Conservation (phyloP, 1,140 invertebrate species). For the Lepidurus arcticus region DNA sequence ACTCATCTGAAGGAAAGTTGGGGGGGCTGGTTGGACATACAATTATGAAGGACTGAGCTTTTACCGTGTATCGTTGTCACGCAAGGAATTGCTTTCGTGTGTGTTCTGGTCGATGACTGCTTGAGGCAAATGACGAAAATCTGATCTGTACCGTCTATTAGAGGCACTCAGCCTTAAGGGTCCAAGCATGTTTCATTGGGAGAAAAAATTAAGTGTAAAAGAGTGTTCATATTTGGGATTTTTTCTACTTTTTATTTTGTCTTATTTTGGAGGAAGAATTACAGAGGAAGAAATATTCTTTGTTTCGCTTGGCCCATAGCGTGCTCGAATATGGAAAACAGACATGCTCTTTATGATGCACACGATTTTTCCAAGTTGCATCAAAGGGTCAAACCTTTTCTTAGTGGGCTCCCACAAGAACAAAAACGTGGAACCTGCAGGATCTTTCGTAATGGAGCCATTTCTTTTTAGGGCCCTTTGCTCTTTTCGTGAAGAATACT, state of each 20-base stretch:
- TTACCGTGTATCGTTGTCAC: not conserved
- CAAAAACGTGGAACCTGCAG: not conserved
- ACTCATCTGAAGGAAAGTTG: too few species aligned
- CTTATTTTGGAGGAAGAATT: too few species aligned
- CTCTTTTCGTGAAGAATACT: not conserved
- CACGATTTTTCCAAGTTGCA: not conserved
- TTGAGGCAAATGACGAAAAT: not conserved
- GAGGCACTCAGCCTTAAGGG: not conserved
- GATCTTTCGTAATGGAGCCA: not conserved
- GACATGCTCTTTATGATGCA: not conserved
- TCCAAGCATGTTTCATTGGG: not conserved
- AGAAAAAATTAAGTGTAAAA: slow-evolving; percentile 4
- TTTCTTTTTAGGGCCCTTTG: not conserved
- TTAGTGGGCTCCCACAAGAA: not conserved
- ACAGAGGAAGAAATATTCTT: slow-evolving; percentile 8
- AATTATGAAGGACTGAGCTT: not conserved
- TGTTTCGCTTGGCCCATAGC: not conserved
- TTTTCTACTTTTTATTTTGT: too few species aligned
- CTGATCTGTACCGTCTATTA: not conserved
- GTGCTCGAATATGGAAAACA: not conserved
- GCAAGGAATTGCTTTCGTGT: not conserved
- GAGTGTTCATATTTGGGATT: not conserved
- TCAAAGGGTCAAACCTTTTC: slow-evolving; percentile 10
- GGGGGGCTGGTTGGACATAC: not conserved
- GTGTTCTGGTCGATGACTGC: not conserved